These are phyloP conservation scores for Eriosoma lanigerum DNA, from an alignment of 1,140 invertebrate species.

Conservation along the genomic window DNA sequence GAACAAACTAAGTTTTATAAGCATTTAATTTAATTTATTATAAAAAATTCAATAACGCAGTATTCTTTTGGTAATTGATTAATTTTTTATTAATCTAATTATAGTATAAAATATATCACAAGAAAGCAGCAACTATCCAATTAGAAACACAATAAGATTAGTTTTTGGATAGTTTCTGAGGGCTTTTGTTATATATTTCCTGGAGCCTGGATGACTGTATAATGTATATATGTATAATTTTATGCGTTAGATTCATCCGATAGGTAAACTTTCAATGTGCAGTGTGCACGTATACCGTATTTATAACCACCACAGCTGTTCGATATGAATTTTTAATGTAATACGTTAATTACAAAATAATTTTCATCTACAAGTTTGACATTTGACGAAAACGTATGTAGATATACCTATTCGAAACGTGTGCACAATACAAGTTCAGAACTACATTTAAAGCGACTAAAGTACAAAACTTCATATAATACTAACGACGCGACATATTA, in stretches of 20 bases:
- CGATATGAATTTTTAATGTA: background rate
- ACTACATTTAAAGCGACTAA: constrained; percentile 17
- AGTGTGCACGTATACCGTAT: too few species aligned
- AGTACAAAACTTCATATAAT: too few species aligned
- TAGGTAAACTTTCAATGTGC: background rate
- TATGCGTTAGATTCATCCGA: background rate
- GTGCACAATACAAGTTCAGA: background rate
- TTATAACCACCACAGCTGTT: background rate
- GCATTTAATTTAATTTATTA: too few species aligned
- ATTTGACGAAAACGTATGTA: too few species aligned
- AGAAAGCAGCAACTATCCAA: too few species aligned
- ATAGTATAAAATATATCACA: too few species aligned
- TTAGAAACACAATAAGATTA: too few species aligned
- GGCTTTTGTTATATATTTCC: background rate
- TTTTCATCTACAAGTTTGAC: constrained; percentile 4
- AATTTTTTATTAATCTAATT: too few species aligned
- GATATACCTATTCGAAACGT: background rate
- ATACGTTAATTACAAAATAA: constrained; percentile 28
- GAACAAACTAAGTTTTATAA: too few species aligned
- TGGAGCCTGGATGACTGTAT: background rate
- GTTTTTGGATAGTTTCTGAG: background rate
- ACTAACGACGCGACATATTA: background rate
- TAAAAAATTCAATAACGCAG: too few species aligned
- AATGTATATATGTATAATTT: background rate
- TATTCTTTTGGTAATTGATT: too few species aligned